phyloP scores from a whole-genome alignment of 2,113 vertebrate species.

The Tragelaphus scriptus region DNA sequence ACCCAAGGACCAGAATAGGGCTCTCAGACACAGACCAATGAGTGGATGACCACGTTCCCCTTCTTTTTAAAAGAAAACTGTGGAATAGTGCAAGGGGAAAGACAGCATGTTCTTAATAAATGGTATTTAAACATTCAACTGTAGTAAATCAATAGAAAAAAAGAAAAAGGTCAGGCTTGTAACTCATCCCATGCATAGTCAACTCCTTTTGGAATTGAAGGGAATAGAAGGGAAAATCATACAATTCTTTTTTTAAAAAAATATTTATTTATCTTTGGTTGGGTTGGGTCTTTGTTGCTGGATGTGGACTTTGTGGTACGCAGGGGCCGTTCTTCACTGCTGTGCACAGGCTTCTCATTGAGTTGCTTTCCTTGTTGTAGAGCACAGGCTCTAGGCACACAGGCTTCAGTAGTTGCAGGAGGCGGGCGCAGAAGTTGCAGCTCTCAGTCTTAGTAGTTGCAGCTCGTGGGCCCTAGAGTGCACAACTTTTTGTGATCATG shows the following conservation, averaged over 20 bases:
- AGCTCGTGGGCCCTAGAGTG: background rate
- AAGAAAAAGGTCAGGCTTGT: background rate
- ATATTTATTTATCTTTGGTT: background rate
- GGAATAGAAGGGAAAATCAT: background rate
- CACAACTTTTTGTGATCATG: too few species aligned
- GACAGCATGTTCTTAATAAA: background rate
- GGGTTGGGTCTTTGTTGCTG: background rate
- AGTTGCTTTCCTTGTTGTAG: background rate
- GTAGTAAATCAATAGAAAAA: background rate
- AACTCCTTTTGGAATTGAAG: background rate
- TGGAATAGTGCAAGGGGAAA: too few species aligned
- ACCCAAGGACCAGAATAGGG: background rate
- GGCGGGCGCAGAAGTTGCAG: background rate
- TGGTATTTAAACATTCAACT: background rate
- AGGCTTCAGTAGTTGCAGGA: background rate
- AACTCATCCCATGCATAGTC: background rate
- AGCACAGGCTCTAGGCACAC: background rate
- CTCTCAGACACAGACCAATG: background rate
- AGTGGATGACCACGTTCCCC: background rate
- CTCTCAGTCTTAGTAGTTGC: background rate
- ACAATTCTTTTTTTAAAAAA: fast-evolving
- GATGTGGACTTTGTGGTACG: background rate
- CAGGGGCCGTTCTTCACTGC: background rate
- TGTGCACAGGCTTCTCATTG: background rate
- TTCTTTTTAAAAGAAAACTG: background rate